phyloP scores from a whole-genome alignment of 2,888 invertebrate species.

The Dolichomitus sp. region DNA sequence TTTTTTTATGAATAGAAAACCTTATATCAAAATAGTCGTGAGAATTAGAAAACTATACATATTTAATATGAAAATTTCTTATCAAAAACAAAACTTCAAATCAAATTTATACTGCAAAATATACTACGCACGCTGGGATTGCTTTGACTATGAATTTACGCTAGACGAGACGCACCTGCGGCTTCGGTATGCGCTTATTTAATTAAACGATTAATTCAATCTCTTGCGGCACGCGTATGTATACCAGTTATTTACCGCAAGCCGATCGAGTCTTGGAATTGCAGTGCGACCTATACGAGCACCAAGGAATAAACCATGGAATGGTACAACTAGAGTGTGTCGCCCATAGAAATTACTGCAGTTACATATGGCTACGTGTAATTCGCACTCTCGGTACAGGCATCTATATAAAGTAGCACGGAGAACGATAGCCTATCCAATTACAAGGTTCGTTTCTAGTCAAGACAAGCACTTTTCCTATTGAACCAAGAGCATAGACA shows the following conservation, averaged over 20 bases:
- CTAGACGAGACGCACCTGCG: conserved; percentile 30
- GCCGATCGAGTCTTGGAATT: conserved; percentile 18
- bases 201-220: conserved; percentile 60
- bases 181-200: conserved; percentile 34
- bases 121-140: not conserved
- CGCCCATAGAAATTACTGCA: conserved; percentile 1
- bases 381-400: conserved; percentile 8
- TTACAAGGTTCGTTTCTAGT: conserved; percentile 29
- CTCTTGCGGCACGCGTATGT: conserved; percentile 14
- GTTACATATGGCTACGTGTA: not conserved
- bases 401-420: not conserved
- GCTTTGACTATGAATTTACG: not conserved
- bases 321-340: not conserved
- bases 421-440: conserved; percentile 26
- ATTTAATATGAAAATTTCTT: not conserved
- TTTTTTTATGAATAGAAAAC: not conserved
- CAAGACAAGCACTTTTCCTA: not conserved
- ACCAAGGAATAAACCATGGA: not conserved
- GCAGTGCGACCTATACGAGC: not conserved
- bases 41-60: not conserved
- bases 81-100: not conserved
- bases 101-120: not conserved
- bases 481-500: not conserved
- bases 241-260: not conserved
- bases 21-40: too few relatives aligned